Conservation (phyloP, 2,888 invertebrate species). For the Pristionchus japonicus region DNA sequence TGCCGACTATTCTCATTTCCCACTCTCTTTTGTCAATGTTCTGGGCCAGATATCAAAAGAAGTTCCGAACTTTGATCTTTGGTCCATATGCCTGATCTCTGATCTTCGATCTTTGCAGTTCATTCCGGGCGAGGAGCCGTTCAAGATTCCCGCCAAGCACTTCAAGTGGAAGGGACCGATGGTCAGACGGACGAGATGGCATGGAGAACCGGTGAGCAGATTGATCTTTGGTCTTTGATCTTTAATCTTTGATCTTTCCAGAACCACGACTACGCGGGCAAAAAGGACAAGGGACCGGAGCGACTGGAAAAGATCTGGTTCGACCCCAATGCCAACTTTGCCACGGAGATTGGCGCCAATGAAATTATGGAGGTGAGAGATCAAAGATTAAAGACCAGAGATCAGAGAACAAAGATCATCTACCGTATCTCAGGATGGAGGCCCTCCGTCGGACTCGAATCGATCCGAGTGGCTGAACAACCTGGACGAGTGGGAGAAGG, state of each 20-base stretch:
- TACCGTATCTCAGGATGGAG: neutral
- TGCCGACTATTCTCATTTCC: too few species aligned
- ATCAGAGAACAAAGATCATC: too few species aligned
- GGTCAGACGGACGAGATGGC: constrained; percentile 4
- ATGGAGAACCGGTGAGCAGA: neutral
- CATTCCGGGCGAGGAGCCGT: neutral
- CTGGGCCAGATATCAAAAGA: too few species aligned
- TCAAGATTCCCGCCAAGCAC: neutral
- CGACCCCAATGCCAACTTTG: neutral
- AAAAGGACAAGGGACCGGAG: neutral
- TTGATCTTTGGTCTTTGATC: too few species aligned
- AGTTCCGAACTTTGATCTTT: neutral
- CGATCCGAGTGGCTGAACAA: constrained; percentile 20
- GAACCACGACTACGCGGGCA: neutral
- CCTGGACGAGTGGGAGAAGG: constrained; percentile 8
- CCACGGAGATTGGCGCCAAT: neutral
- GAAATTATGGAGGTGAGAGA: constrained; percentile 3
- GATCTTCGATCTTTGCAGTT: too few species aligned
- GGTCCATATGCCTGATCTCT: too few species aligned
- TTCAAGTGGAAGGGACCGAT: constrained; percentile 7
- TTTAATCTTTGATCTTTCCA: too few species aligned
- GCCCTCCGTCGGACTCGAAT: neutral
- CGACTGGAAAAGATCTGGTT: neutral
- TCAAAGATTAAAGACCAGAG: too few species aligned
- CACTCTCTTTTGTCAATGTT: too few species aligned